Conservation (phyloP, 2,113 vertebrate genomes). For the Arenaria interpres region DNA sequence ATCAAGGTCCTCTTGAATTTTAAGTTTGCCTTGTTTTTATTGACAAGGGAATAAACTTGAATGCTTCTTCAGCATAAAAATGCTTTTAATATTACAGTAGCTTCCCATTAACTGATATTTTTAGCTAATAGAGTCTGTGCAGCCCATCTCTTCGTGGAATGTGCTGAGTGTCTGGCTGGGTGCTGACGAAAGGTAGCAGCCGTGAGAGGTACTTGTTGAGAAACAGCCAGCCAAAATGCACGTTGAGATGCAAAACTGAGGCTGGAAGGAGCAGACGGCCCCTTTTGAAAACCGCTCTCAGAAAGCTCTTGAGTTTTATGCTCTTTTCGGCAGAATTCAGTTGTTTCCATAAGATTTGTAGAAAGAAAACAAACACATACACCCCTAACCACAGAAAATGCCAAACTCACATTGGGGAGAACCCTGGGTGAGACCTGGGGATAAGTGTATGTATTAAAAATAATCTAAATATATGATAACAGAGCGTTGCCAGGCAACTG, state of each 20-base stretch:
- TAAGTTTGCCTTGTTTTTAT: conserved; percentile 1
- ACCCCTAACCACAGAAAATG: background rate
- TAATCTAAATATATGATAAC: background rate
- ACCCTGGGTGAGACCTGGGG: background rate
- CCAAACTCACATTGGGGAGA: background rate
- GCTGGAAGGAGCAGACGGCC: background rate
- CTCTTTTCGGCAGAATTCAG: background rate
- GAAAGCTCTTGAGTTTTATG: background rate
- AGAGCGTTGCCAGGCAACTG: background rate
- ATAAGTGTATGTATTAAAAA: background rate
- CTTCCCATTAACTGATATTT: conserved; percentile 1
- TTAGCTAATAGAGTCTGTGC: background rate
- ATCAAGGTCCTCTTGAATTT: background rate
- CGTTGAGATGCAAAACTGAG: accelerated
- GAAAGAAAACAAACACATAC: background rate
- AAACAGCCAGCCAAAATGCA: background rate
- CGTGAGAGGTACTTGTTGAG: background rate
- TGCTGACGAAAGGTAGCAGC: background rate
- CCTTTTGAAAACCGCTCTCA: background rate
- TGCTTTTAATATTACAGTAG: background rate
- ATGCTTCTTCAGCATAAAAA: conserved; percentile 17
- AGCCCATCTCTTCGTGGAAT: background rate
- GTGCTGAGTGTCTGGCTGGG: background rate
- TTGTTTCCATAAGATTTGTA: background rate
- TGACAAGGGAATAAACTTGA: conserved; percentile 2